Evolutionary conservation across 1,140 invertebrate species (phyloP), one percentile per base, ranked within the genome.

Genomic region (Rhizoglyphus robini): DNA sequence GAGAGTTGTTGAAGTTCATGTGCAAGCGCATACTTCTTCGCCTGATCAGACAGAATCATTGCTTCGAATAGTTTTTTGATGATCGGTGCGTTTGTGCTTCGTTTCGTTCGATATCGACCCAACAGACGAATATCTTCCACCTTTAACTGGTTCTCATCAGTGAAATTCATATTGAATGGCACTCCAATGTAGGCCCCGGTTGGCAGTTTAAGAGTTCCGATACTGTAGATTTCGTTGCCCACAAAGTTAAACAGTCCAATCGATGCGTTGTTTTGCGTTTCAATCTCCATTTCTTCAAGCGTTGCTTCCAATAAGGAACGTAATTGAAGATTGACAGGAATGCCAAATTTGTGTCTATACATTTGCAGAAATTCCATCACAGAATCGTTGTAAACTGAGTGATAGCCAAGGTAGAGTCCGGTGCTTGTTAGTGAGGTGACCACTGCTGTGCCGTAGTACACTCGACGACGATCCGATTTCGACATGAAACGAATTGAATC

Each of bases 1-100:
- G 3, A 3, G 2, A 60, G n/a, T 20, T 13, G 18, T 27, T 32
- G n/a, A 3, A 60, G 15, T 27, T 60, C 15, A 46, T 60, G 58
- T 34, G 58, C 3, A 3, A 60, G 2, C 23, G 58, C 58, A 46
- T n/a, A 60, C 3, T 34, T 15, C 27, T 60, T 60, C 3, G 58
- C 58, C 2, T 30, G 8, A 32, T 60, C 58, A 1, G 4, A 34
- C 1, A 60, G 25, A 20, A 60, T 60, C 11, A 60, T 27, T 34
- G 58, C n/a, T 60, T 60, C 3, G 29, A 60, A 60, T n/a, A 60
- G 15, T 20, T 60, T 41, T 15, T 60, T 60, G 1, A 60, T 60
- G 1, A 60, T 32, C 2, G 58, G 58, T 27, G 58, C n/a, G 15
- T 60, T 27, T n/a, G 15, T 13, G n/a, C 18, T 32, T 46, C 58